phyloP scores from a whole-genome alignment of 2,113 vertebrate genomes.

The Cavia aperea region DNA sequence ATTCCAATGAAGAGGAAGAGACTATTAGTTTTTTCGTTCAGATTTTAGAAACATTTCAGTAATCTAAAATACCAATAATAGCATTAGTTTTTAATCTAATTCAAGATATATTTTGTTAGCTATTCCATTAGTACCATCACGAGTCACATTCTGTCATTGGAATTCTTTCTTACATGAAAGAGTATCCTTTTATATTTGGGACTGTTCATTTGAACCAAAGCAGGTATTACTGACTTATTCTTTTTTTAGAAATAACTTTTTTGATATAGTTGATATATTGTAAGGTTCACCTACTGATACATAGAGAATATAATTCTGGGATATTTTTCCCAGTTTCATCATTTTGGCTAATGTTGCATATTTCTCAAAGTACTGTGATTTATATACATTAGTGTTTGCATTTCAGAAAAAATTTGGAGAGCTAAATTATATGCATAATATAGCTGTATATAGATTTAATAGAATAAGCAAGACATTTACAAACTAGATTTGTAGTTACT shows the following conservation, averaged over 20 bases:
- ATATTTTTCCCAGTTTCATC: slow-evolving; percentile 33
- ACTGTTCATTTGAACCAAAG: slow-evolving; percentile 58
- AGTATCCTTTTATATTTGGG: slow-evolving; percentile 46
- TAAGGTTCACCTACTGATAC: slow-evolving; percentile 3
- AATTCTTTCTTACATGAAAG: slow-evolving; percentile 48
- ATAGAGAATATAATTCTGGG: slow-evolving; percentile 24
- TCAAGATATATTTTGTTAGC: slow-evolving; percentile 49
- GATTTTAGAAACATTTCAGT: slow-evolving; percentile 55
- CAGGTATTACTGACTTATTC: slow-evolving; percentile 29
- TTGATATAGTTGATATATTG: background rate
- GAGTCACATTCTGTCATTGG: slow-evolving; percentile 50
- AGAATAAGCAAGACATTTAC: background rate
- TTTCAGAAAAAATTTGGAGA: background rate
- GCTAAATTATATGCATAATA: background rate
- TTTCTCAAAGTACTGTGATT: slow-evolving; percentile 26
- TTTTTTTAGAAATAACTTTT: background rate
- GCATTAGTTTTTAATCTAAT: slow-evolving; percentile 49
- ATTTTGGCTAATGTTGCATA: slow-evolving; percentile 12
- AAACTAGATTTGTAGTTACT: slow-evolving; percentile 33
- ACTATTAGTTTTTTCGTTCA: slow-evolving; percentile 53
- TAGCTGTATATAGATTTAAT: background rate
- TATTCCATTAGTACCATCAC: slow-evolving; percentile 51
- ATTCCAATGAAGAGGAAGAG: slow-evolving; percentile 36
- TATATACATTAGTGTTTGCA: slow-evolving; percentile 18
- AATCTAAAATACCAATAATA: slow-evolving; percentile 47